Evolutionary conservation across 2,888 invertebrate species (phyloP), one percentile per base, ranked within the genome.

Genomic region (Himalopsyche tibetana): DNA sequence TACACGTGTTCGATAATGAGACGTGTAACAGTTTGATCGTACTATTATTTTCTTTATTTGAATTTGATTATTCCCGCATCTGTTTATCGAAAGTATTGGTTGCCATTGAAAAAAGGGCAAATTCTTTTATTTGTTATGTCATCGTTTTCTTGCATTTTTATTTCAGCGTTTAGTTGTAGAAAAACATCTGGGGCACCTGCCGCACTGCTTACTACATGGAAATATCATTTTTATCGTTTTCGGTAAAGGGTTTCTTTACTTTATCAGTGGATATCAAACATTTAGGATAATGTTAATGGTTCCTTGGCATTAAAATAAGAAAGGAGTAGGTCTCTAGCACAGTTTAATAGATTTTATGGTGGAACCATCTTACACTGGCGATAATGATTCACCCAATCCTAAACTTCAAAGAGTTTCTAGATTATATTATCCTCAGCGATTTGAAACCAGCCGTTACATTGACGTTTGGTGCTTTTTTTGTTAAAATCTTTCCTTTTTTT

Each of bases 71-170:
- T 74, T 74, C 15, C 36, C 2, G 38, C 74, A 74, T 19, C 9
- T 74, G 74, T 74, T 74, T 74, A 19, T 36, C 36, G 15, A 74
- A 74, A 74, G 36, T 15, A 74, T 74, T 74, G 11, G 74, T 74
- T 74, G 74, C 74, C 74, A 36, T 38, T 74, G 12, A 38, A 38
- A 74, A 74, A 74, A 36, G 36, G 12, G 36, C 9, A 74, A 74
- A 36, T 74, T 38, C 74, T 74, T 74, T 74, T 74, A 74, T 74
- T 74, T 74, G 74, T 74, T 74, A 74, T 74, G 74, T 74, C 74
- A 74, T 74, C 74, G 74, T 74, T 74, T 74, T 36, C 74, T 74
- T 74, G 74, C 74, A 74, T 74, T 74, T 63, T 74, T 74, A 74
- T 74, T 74, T 36, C 4, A 15, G 74, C 36, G 74, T 74, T 74